Base-by-base conservation (phyloP, 2,888 invertebrate genomes). In the Conchocele bisecta region DNA sequence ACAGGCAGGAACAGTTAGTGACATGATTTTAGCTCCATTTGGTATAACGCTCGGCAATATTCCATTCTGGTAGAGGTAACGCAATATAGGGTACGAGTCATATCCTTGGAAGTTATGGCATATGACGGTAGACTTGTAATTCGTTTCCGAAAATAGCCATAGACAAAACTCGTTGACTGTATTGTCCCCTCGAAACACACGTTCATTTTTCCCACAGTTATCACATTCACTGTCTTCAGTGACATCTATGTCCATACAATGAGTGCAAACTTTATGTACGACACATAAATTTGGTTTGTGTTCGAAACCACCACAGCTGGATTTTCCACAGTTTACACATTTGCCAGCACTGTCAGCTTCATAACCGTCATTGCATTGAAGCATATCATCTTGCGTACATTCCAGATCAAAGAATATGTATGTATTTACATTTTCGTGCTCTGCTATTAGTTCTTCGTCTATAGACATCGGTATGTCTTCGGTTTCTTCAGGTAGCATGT, bases 61-160 rank as follows among this genome's bases (percentile, higher is more conserved):
- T 13, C 54, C 70, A 51, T 74, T 65, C 11, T 71, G 44, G 42
- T 71, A 64, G 17, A 71, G 44, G 41, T 57, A 77, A 17, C 61
- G 56, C 6, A 74, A 44, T 22, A 77, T 71, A 20, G 77, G 77
- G 39, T 70, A 74, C 31, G 59, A 64, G 35, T 70, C 70, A 50
- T 75, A 78, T 4, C 72, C 68, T 66, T 75, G 68, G 37, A 75
- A 78, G 41, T 75, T 75, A 29, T 75, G 71, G 53, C 71, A 78
- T 5, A 71, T 37, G 9, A 65, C 71, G 13, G 63, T 77, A 11
- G 73, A 59, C 20, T 64, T 66, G 15, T 22, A 22, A 39, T 70
- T 69, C 35, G 66, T 57, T 11, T 65, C 75, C 1, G 79, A 69
- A 57, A 75, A 73, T 17, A 73, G 37, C 73, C 70, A 75, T 54